Conservation (phyloP, 2,113 vertebrate genomes). For the Pipra filicauda region DNA sequence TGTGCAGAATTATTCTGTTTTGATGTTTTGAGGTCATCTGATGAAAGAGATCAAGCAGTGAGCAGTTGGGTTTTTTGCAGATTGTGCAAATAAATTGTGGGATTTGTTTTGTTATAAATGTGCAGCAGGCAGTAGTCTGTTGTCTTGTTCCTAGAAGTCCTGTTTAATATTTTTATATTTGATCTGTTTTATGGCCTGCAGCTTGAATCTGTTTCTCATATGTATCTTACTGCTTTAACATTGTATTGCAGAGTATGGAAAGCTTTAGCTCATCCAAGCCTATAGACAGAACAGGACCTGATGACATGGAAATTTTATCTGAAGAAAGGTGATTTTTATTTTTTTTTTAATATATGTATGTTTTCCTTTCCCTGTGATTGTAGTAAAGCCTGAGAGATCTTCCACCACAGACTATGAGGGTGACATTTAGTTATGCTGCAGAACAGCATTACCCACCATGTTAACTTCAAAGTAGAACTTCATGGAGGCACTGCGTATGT, state of each 20-base stretch:
- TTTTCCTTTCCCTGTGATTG: background rate
- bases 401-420: background rate
- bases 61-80: background rate
- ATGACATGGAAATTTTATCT: constrained; percentile 72
- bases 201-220: background rate
- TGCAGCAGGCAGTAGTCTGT: background rate
- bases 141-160: background rate
- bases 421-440: background rate
- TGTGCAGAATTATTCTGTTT: background rate
- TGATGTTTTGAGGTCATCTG: background rate
- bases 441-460: background rate
- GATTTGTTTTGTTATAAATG: background rate
- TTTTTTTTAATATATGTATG: background rate
- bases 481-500: background rate
- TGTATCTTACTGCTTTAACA: constrained; percentile 15
- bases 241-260: constrained; percentile 77
- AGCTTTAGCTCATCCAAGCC: constrained; percentile 61
- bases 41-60: background rate
- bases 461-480: background rate
- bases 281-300: constrained; percentile 61
- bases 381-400: background rate
- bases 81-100: background rate
- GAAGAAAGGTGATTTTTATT: constrained; percentile 75
- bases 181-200: background rate
- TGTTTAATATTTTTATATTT: background rate